Evolutionary conservation across 1,140 invertebrate species (phyloP).

Genomic region (Microplitis mediator): DNA sequence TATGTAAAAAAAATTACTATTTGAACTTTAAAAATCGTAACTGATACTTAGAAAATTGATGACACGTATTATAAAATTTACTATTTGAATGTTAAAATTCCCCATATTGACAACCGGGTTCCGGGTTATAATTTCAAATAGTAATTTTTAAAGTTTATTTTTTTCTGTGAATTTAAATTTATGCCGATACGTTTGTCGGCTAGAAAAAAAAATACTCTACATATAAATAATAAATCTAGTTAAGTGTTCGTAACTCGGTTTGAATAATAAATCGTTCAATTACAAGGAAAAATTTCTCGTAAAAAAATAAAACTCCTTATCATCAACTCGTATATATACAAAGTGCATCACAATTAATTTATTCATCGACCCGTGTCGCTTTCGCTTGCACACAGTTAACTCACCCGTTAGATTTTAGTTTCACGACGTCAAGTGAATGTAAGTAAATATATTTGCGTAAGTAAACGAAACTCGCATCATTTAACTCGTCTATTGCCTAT

Average conservation of each 20-base stretch:
- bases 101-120: too few species aligned
- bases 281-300: background rate
- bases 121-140: too few species aligned
- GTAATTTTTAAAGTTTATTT: too few species aligned
- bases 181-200: too few species aligned
- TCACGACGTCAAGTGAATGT: slow-evolving; percentile 29
- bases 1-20: too few species aligned
- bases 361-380: slow-evolving; percentile 30
- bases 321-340: background rate
- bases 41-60: too few species aligned
- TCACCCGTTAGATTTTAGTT: slow-evolving; percentile 1
- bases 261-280: background rate
- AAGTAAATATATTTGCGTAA: slow-evolving; percentile 40
- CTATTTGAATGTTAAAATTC: too few species aligned
- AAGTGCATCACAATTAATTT: slow-evolving; percentile 27
- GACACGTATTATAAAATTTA: too few species aligned
- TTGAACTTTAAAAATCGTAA: too few species aligned
- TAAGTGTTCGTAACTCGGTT: background rate
- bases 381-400: slow-evolving; percentile 9
- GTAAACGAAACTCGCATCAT: slow-evolving; percentile 32
- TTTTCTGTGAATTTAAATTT: too few species aligned
- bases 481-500: background rate
- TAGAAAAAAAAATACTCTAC: too few species aligned
- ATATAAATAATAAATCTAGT: background rate
- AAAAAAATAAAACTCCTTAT: too few species aligned